These are phyloP conservation scores for Armadillidium nasatum DNA, from an alignment of 1,140 invertebrate species.

Conservation along the genomic window DNA sequence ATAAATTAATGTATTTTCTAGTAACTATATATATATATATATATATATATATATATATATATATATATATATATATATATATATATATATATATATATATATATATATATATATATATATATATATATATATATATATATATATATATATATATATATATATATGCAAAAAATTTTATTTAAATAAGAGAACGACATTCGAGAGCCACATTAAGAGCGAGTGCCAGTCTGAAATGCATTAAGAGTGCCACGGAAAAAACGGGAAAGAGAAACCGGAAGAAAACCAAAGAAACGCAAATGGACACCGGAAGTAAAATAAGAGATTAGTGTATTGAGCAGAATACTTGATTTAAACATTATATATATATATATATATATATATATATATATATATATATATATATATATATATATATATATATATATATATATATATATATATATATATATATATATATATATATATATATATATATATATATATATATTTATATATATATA, in stretches of 20 bases:
- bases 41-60: too few relatives aligned
- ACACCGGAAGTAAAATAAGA: background rate
- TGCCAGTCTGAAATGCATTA: background rate
- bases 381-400: constrained; percentile 19
- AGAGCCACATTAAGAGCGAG: background rate
- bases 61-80: too few relatives aligned
- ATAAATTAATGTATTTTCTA: too few relatives aligned
- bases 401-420: constrained; percentile 20
- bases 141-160: too few relatives aligned
- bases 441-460: constrained; percentile 17
- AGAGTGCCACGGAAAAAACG: background rate
- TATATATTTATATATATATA: constrained; percentile 13
- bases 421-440: constrained; percentile 19
- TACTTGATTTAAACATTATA: constrained; percentile 4
- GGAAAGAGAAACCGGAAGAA: background rate
- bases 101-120: too few relatives aligned
- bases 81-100: too few relatives aligned
- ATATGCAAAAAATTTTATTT: too few relatives aligned
- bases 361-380: constrained; percentile 15
- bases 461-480: constrained; percentile 17
- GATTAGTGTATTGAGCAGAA: background rate
- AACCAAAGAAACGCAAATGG: background rate
- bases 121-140: too few relatives aligned
- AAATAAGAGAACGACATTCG: too few relatives aligned
- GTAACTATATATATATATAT: too few relatives aligned